A percentile compares a stretch with the other conserved stretches of the same genome.
phyloP scores from a whole-genome alignment of 2,888 invertebrate species.

The Parasteatoda lunata region DNA sequence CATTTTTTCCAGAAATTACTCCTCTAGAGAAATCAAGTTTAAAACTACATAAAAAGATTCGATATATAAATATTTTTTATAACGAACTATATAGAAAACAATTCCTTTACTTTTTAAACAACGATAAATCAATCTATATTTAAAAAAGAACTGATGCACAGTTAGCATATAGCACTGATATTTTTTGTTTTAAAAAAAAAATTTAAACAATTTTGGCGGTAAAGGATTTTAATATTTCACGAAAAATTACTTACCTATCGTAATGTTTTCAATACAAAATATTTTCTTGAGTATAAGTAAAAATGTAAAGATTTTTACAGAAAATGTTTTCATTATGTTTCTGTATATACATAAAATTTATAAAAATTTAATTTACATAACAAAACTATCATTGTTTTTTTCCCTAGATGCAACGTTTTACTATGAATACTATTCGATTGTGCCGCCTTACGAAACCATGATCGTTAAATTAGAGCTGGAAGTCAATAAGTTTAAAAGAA shows the following conservation, averaged over 20 bases:
- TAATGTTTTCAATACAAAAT: constrained; percentile 13
- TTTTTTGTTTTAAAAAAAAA: no score
- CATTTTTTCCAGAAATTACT: no score
- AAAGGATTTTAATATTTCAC: not conserved
- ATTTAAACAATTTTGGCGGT: no score
- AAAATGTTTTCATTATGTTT: not conserved
- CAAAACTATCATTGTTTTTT: constrained; percentile 8
- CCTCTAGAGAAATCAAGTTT: no score
- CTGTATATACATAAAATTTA: not conserved
- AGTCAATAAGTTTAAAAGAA: constrained; percentile 58
- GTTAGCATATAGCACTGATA: no score
- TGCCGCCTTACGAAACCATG: constrained; percentile 23
- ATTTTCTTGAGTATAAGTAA: not conserved
- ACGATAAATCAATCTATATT: no score
- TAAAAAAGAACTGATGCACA: no score
- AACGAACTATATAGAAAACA: no score
- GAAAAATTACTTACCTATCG: constrained; percentile 32
- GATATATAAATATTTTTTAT: no score
- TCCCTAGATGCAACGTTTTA: not conserved
- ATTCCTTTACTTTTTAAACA: no score
- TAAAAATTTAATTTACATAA: not conserved
- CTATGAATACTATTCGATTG: not conserved
- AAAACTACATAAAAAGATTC: no score
- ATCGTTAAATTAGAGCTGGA: constrained; percentile 47
- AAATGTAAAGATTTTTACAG: constrained; percentile 7